Evolutionary conservation across 2,888 invertebrate species (phyloP).

Genomic region (Xanthostigma xanthostigma): DNA sequence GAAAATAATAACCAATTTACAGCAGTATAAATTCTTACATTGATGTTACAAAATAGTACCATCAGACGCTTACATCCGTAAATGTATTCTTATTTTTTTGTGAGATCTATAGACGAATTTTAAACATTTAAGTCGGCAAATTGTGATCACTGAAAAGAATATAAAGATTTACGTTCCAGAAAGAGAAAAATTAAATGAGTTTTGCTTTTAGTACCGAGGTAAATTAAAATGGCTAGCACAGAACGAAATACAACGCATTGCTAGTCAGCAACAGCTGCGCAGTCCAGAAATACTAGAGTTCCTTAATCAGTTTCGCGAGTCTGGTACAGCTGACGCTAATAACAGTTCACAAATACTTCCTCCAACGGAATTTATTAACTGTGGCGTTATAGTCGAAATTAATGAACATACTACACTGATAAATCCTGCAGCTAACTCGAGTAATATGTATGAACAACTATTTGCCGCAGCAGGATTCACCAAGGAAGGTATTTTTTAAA

Average conservation of each 20-base stretch:
- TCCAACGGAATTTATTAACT: neutral
- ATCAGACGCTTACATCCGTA: no score
- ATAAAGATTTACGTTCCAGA: no score
- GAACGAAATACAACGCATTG: constrained; percentile 18
- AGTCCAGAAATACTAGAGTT: constrained; percentile 23
- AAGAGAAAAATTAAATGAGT: no score
- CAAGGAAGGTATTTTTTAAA: constrained; percentile 15
- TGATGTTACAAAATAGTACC: no score
- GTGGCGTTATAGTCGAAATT: constrained; percentile 16
- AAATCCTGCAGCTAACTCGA: constrained; percentile 11
- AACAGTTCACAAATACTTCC: neutral
- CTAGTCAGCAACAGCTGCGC: constrained; percentile 15
- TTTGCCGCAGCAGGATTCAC: constrained; percentile 21
- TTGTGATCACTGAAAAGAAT: no score
- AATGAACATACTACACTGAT: constrained; percentile 18
- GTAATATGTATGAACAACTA: constrained; percentile 17
- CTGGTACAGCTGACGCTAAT: neutral
- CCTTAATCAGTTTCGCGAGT: constrained; percentile 11
- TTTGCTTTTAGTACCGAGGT: constrained; percentile 19
- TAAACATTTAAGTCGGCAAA: no score
- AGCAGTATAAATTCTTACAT: no score
- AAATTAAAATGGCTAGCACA: constrained; percentile 22
- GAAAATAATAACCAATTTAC: no score
- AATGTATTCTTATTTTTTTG: no score
- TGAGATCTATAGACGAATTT: no score